These are phyloP conservation scores for Eristalis intricaria DNA, from an alignment of 2,888 invertebrate genomes.

Conservation along the genomic window DNA sequence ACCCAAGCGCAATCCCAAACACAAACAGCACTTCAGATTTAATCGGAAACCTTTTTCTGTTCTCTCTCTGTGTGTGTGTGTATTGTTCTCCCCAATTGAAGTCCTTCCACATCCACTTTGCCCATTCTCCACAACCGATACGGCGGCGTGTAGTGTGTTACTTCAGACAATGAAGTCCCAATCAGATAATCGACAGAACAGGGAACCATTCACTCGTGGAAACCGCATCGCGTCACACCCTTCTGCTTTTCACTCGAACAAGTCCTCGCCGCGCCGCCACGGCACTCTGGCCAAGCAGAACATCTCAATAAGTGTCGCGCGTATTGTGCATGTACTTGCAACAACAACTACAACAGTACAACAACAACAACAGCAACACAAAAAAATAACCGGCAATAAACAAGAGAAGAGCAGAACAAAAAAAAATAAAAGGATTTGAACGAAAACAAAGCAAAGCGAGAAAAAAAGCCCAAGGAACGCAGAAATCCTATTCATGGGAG, in stretches of 20 bases:
- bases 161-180: conserved; percentile 59
- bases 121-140: not conserved
- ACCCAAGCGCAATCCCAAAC: conserved; percentile 9
- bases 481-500: not conserved
- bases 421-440: conserved; percentile 46
- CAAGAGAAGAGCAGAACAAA: conserved; percentile 2
- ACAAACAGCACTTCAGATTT: conserved; percentile 44
- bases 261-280: not conserved
- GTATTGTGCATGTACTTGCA: conserved; percentile 6
- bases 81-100: conserved; percentile 35
- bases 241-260: conserved; percentile 38
- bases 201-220: conserved; percentile 53
- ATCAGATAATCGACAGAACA: conserved; percentile 69
- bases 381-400: conserved; percentile 3
- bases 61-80: not conserved
- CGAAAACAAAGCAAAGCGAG: conserved; percentile 2
- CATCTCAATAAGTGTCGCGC: conserved; percentile 68
- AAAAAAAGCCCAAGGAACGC: conserved; percentile 1
- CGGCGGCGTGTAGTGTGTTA: not conserved
- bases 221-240: conserved; percentile 24
- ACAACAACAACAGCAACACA: not conserved
- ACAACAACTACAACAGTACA: not conserved
- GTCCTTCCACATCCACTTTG: conserved; percentile 55
- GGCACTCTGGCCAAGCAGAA: conserved; percentile 21
- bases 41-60: conserved; percentile 54